Evolutionary conservation across 2,113 vertebrate species (phyloP).

Genomic region (Lepisosteus oculatus): DNA sequence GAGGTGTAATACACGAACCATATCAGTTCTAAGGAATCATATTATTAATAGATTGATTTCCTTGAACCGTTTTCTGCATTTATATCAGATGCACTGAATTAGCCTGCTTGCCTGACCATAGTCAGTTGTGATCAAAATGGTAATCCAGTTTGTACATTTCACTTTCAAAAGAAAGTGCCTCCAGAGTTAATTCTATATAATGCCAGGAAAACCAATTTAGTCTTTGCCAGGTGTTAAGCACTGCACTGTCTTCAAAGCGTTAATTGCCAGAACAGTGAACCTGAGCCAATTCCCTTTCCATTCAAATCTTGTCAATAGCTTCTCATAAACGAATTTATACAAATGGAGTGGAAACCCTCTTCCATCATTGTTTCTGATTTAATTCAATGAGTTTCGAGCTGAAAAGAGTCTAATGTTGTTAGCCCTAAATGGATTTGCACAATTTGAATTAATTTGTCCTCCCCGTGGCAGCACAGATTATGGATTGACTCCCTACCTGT

Average conservation of each 20-base stretch:
- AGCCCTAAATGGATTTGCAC: conserved; percentile 6
- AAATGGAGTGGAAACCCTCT: conserved; percentile 7
- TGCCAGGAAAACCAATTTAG: background rate
- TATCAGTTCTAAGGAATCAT: background rate
- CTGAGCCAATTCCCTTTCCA: conserved; percentile 5
- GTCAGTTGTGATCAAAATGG: background rate
- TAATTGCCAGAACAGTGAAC: background rate
- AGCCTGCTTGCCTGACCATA: background rate
- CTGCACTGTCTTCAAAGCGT: background rate
- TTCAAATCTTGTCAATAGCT: background rate
- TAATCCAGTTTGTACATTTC: background rate
- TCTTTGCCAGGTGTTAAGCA: background rate
- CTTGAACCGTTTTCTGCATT: background rate
- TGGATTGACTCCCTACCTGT: conserved; percentile 12
- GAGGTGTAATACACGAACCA: conserved; percentile 50
- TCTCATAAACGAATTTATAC: conserved; percentile 5
- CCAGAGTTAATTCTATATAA: background rate
- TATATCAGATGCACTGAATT: background rate
- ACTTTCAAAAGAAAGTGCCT: background rate
- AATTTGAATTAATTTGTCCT: conserved; percentile 12
- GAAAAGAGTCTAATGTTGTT: background rate
- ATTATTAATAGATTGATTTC: background rate
- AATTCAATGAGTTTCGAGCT: background rate
- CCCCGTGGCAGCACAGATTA: conserved; percentile 3
- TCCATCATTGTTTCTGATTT: background rate